These are phyloP conservation scores for Leptonema lineaticorne DNA, from an alignment of 1,140 invertebrate species.

Conservation along the genomic window DNA sequence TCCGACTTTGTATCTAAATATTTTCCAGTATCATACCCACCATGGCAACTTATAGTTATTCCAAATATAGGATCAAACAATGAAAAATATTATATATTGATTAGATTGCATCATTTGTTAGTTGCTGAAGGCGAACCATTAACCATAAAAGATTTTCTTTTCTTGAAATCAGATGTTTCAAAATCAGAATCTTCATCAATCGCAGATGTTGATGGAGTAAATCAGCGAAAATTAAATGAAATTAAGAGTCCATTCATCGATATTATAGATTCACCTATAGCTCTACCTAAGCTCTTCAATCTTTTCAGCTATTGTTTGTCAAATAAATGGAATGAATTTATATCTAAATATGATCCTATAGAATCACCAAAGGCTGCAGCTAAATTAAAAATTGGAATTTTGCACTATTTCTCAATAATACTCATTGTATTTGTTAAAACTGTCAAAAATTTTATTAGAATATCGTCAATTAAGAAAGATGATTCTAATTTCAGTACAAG, in stretches of 20 bases:
- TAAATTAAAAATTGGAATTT: conserved; percentile 61
- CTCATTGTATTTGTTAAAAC: conserved; percentile 61
- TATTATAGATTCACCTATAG: conserved; percentile 62
- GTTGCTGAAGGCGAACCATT: conserved; percentile 67
- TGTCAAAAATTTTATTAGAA: conserved; percentile 59
- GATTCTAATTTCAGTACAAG: conserved; percentile 44
- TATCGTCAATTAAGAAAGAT: conserved; percentile 44
- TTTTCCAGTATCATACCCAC: conserved; percentile 65
- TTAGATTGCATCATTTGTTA: conserved; percentile 74
- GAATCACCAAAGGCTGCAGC: conserved; percentile 64
- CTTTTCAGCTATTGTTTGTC: conserved; percentile 67
- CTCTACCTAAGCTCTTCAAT: conserved; percentile 65
- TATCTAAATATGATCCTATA: conserved; percentile 73
- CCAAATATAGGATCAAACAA: conserved; percentile 57
- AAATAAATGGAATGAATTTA: conserved; percentile 78
- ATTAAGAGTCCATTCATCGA: conserved; percentile 58
- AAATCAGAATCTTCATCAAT: background rate
- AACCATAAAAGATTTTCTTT: conserved; percentile 72
- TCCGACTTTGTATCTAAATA: conserved; percentile 78
- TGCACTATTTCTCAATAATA: conserved; percentile 60
- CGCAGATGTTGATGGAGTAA: background rate
- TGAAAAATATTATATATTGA: conserved; percentile 69
- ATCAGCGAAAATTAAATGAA: conserved; percentile 32
- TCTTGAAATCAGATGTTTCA: conserved; percentile 57
- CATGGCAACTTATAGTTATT: conserved; percentile 80